Evolutionary conservation across 1,140 invertebrate genomes (phyloP).

Genomic region (Drosophila takahashii): DNA sequence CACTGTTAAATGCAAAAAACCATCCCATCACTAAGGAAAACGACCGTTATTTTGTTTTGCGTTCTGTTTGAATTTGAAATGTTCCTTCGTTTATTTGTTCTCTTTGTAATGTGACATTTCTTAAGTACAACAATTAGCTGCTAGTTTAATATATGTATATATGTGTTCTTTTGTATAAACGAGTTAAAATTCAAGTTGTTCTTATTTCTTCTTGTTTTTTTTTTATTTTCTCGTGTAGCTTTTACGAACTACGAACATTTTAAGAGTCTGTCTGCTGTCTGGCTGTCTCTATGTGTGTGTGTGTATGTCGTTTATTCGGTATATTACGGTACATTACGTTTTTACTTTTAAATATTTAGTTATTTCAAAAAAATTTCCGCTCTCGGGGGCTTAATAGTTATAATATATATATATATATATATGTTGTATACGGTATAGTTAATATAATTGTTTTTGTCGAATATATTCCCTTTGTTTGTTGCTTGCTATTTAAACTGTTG

Average conservation of each 20-base stretch:
- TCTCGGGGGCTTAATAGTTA: slow-evolving; percentile 43
- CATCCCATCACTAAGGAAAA: slow-evolving; percentile 11
- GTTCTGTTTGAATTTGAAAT: slow-evolving; percentile 70
- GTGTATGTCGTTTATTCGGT: slow-evolving; percentile 62
- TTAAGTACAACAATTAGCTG: slow-evolving; percentile 79
- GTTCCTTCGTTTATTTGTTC: slow-evolving; percentile 74
- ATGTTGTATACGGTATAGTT: slow-evolving; percentile 71
- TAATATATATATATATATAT: slow-evolving; percentile 57
- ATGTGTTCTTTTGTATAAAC: slow-evolving; percentile 68
- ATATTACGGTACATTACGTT: slow-evolving; percentile 34
- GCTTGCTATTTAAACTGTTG: slow-evolving; percentile 44
- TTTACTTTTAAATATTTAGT: slow-evolving; percentile 48
- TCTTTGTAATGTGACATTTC: slow-evolving; percentile 65
- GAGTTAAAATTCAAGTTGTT: slow-evolving; percentile 73
- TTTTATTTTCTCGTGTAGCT: slow-evolving; percentile 1
- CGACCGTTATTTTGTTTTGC: slow-evolving; percentile 7
- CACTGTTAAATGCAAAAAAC: too few relatives aligned
- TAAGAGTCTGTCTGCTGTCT: not conserved
- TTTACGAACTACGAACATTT: slow-evolving; percentile 28
- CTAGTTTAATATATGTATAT: slow-evolving; percentile 54
- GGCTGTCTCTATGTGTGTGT: slow-evolving; percentile 23
- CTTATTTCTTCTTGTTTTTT: slow-evolving; percentile 29
- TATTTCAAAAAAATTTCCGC: slow-evolving; percentile 64
- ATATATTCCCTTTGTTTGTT: slow-evolving; percentile 54
- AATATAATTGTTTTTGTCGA: slow-evolving; percentile 53